phyloP scores from a whole-genome alignment of 2,797 vertebrate species.

The Cryptoprocta ferox region DNA sequence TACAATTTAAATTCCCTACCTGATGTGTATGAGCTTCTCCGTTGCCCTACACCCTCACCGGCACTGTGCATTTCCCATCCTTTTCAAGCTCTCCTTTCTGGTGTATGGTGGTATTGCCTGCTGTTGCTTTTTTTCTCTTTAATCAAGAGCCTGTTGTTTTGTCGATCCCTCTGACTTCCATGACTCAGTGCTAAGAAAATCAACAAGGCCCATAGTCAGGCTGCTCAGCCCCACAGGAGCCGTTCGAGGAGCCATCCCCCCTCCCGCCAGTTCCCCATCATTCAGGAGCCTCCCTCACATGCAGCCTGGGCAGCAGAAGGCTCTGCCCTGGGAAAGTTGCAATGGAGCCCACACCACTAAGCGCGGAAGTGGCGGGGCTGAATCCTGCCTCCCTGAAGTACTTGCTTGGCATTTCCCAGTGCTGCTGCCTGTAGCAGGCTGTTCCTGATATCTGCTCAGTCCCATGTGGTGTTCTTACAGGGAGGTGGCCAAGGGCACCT shows the following conservation, averaged over 20 bases:
- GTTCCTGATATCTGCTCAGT: fast-evolving
- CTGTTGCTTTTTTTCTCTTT: not conserved
- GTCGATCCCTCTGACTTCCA: not conserved
- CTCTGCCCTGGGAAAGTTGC: not conserved
- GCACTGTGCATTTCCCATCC: fast-evolving
- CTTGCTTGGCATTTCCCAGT: not conserved
- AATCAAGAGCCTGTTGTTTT: not conserved
- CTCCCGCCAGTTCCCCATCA: not conserved
- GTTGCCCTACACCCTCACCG: fast-evolving
- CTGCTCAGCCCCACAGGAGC: not conserved
- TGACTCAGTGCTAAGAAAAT: not conserved
- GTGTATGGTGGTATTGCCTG: not conserved
- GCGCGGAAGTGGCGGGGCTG: too few species aligned
- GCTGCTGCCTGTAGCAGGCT: not conserved
- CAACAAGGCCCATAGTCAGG: not conserved
- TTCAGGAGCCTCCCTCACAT: too few species aligned
- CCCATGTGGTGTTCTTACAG: not conserved
- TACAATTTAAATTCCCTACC: not conserved
- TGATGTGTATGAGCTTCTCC: not conserved
- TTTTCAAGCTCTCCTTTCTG: not conserved
- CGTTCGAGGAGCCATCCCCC: not conserved
- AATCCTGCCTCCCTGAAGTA: not conserved
- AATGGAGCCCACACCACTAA: not conserved
- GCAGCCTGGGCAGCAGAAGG: not conserved
- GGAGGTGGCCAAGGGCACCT: fast-evolving